phyloP scores from a whole-genome alignment of 2,113 vertebrate species.

The Pteruthius melanotis region DNA sequence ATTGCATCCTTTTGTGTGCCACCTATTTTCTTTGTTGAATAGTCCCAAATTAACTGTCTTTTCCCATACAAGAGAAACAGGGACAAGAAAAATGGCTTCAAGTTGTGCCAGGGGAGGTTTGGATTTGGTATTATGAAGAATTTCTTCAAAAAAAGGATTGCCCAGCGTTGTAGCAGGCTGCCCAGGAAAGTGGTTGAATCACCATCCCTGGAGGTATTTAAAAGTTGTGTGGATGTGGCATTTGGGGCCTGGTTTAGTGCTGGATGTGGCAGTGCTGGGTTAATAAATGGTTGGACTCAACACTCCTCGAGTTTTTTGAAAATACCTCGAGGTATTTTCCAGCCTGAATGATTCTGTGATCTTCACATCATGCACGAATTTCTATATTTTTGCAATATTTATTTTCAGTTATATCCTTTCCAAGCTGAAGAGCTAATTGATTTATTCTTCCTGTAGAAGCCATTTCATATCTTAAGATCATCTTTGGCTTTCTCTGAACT shows the following conservation, averaged over 20 bases:
- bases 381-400: not conserved
- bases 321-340: fast-evolving
- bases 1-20: not conserved
- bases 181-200: not conserved
- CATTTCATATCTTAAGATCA: not conserved
- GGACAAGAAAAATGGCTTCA: not conserved
- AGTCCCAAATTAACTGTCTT: not conserved
- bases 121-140: not conserved
- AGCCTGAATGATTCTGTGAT: not conserved
- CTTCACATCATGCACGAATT: not conserved
- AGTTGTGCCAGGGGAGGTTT: not conserved
- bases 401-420: not conserved
- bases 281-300: not conserved
- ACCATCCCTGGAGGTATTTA: not conserved
- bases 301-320: no score
- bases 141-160: not conserved
- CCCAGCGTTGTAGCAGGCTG: not conserved
- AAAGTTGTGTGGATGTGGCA: not conserved
- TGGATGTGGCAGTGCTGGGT: not conserved
- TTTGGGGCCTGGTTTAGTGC: not conserved
- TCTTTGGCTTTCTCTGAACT: not conserved
- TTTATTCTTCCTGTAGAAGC: not conserved
- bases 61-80: not conserved
- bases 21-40: not conserved
- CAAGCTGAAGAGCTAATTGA: not conserved